Evolutionary conservation across 2,888 invertebrate genomes (phyloP).

Genomic region (Tribolium freemani): DNA sequence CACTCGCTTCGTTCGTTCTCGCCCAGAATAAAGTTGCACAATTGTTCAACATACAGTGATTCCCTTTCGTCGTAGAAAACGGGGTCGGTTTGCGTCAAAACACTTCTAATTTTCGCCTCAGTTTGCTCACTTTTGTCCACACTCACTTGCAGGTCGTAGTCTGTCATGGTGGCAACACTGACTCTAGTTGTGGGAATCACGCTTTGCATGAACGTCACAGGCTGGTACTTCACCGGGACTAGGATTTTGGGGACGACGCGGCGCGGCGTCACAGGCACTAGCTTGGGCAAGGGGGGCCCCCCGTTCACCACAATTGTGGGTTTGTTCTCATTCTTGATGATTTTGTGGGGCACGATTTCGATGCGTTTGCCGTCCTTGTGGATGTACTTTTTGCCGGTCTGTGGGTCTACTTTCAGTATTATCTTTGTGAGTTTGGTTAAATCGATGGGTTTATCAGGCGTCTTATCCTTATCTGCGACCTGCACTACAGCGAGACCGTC

Average conservation of each 20-base stretch:
- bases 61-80: not conserved
- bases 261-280: not conserved
- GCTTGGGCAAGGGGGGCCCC: not conserved
- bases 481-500: conserved; percentile 29
- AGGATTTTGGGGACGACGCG: not conserved
- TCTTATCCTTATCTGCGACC: not conserved
- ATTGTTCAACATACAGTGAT: conserved; percentile 1
- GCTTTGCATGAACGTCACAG: conserved; percentile 1
- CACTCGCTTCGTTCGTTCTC: not conserved
- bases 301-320: not conserved
- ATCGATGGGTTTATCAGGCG: conserved; percentile 6
- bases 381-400: conserved; percentile 36
- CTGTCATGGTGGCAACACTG: conserved; percentile 10
- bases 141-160: not conserved
- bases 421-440: conserved; percentile 20
- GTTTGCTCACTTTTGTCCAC: conserved; percentile 14
- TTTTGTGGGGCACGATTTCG: conserved; percentile 20
- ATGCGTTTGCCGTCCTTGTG: conserved; percentile 27
- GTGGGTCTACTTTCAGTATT: conserved; percentile 31
- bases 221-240: conserved; percentile 16
- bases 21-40: conserved; percentile 19
- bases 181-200: not conserved
- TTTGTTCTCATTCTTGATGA: not conserved
- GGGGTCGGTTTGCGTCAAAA: conserved; percentile 23
- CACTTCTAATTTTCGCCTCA: not conserved